Conservation (phyloP, 2,113 vertebrate species). For the Cyphomyrus plagiostoma region DNA sequence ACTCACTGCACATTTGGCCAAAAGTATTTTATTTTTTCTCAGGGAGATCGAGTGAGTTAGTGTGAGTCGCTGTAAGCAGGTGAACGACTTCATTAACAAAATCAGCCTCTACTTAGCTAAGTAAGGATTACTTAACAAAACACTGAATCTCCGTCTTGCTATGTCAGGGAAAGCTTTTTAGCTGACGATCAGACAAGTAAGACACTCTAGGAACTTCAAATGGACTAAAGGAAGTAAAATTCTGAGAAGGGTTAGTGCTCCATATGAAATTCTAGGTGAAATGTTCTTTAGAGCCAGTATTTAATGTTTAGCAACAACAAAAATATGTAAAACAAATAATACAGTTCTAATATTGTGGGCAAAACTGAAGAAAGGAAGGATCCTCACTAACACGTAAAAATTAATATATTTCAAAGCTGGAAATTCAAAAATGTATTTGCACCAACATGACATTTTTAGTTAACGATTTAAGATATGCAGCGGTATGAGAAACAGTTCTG, state of each 20-base stretch:
- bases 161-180: background rate
- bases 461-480: background rate
- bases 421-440: background rate
- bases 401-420: background rate
- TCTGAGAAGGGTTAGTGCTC: background rate
- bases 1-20: background rate
- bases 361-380: background rate
- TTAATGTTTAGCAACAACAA: background rate
- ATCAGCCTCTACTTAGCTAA: background rate
- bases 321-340: background rate
- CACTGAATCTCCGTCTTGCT: background rate
- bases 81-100: background rate
- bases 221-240: background rate
- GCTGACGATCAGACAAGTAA: background rate
- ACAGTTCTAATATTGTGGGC: background rate
- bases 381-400: background rate
- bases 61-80: background rate
- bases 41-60: background rate
- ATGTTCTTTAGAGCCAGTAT: background rate
- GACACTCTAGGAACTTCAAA: background rate
- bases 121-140: background rate
- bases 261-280: background rate
- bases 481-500: background rate
- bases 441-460: background rate
- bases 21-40: background rate